These are phyloP conservation scores for Cordilura impudica DNA, from an alignment of 2,888 invertebrate species.

Conservation along the genomic window DNA sequence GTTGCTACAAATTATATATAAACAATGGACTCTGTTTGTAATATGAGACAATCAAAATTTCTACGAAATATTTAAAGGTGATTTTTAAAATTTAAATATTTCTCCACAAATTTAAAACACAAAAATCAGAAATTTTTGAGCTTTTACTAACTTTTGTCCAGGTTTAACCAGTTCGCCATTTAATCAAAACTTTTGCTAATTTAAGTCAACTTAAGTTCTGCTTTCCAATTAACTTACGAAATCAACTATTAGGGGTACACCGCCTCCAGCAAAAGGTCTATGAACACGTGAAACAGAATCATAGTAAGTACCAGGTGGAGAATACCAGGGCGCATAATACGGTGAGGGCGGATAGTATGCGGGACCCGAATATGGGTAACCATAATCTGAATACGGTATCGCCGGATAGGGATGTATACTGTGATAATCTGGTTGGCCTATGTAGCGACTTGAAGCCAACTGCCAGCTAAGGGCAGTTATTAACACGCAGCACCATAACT, in stretches of 20 bases:
- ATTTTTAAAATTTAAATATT: too few species aligned
- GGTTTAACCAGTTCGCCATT: too few species aligned
- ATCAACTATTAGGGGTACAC: constrained; percentile 73
- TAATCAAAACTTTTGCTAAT: constrained; percentile 29
- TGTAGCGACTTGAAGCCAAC: constrained; percentile 20
- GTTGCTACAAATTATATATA: too few species aligned
- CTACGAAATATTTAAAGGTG: too few species aligned
- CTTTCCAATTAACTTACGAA: constrained; percentile 69
- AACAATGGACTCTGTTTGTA: too few species aligned
- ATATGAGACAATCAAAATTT: too few species aligned
- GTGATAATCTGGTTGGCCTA: constrained; percentile 1
- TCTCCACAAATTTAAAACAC: too few species aligned
- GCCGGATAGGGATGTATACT: not conserved
- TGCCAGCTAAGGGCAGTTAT: constrained; percentile 1
- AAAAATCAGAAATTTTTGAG: too few species aligned
- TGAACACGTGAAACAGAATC: constrained; percentile 72
- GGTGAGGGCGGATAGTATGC: not conserved
- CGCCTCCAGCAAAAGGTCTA: constrained; percentile 77
- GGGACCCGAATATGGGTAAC: constrained; percentile 13
- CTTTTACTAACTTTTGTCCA: too few species aligned
- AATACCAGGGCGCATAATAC: constrained; percentile 21
- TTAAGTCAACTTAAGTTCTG: not conserved
- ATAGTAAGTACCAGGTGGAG: constrained; percentile 69
- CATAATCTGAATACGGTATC: constrained; percentile 28
- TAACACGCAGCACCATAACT: not conserved